A percentile compares a stretch with the other conserved stretches of the same genome.
Conservation (phyloP, 1,140 invertebrate genomes). For the Drosophila gunungcola region DNA sequence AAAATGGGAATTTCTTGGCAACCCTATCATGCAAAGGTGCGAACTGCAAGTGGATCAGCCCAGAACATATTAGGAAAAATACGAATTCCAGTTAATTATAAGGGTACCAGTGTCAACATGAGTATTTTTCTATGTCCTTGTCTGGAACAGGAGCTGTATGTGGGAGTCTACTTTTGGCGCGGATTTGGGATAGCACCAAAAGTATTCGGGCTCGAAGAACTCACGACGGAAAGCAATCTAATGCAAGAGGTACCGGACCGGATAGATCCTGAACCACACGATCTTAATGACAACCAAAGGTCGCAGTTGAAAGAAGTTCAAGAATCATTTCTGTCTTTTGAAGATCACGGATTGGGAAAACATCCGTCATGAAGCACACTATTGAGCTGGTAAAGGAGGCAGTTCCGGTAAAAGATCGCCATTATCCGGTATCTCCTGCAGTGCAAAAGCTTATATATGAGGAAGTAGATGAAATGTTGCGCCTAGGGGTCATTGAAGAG, state of each 20-base stretch:
- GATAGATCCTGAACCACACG: neutral
- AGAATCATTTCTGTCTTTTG: neutral
- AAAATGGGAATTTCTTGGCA: neutral
- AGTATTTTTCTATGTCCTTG: neutral
- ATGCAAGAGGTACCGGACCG: neutral
- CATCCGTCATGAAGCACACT: neutral
- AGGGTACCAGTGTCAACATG: neutral
- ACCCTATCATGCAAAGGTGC: neutral
- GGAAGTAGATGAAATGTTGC: slow-evolving; percentile 1
- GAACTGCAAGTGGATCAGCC: neutral
- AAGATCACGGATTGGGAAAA: neutral
- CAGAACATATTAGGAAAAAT: neutral
- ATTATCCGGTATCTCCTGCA: neutral
- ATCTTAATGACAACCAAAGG: neutral
- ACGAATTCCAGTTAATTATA: neutral
- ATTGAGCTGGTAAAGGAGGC: neutral
- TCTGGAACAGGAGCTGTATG: neutral
- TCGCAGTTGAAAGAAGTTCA: neutral
- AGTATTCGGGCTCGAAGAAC: neutral
- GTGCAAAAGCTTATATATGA: neutral
- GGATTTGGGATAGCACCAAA: neutral
- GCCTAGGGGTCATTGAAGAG: neutral
- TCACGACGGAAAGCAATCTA: neutral
- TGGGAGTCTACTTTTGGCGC: neutral
- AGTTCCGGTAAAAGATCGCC: neutral